Percentiles rank a stretch among this genome's conserved stretches.
Conservation (phyloP, 2,888 invertebrate genomes). For the Pseudanteris insignis region DNA sequence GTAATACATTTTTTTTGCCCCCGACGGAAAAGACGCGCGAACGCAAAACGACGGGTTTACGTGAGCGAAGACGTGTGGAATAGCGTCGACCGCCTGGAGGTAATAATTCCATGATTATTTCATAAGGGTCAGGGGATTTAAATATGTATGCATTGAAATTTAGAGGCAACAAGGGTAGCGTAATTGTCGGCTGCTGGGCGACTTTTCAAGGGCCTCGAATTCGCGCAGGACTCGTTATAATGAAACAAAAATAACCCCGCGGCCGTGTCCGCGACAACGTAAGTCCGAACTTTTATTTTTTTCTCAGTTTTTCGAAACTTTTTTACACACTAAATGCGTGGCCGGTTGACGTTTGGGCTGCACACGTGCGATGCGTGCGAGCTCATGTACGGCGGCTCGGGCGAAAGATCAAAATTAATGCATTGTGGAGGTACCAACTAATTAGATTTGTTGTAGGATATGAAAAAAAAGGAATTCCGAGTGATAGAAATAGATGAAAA, state of each 20-base stretch:
- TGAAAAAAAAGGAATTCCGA: too few species aligned
- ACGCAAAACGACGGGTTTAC: conserved; percentile 26
- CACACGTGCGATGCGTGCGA: too few species aligned
- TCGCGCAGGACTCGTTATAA: conserved; percentile 48
- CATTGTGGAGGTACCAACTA: too few species aligned
- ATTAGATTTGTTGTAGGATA: too few species aligned
- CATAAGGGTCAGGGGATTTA: conserved; percentile 57
- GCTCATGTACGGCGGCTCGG: too few species aligned
- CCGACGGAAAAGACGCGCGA: conserved; percentile 8
- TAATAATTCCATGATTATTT: conserved; percentile 64
- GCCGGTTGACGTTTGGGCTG: too few species aligned
- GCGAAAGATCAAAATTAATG: too few species aligned
- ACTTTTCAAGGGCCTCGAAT: conserved; percentile 45
- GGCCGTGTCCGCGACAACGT: conserved; percentile 52
- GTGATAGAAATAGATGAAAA: too few species aligned
- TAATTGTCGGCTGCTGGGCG: conserved; percentile 54
- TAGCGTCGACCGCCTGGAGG: conserved; percentile 49
- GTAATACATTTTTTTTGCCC: too few species aligned
- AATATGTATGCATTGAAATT: conserved; percentile 64
- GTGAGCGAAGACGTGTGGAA: conserved; percentile 45
- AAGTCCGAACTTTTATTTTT: too few species aligned
- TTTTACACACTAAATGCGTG: too few species aligned
- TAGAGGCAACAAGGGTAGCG: conserved; percentile 55
- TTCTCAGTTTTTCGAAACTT: conserved; percentile 22
- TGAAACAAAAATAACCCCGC: conserved; percentile 64